These are phyloP conservation scores for Siniperca scherzeri DNA, from an alignment of 2,797 vertebrate genomes.

Conservation along the genomic window DNA sequence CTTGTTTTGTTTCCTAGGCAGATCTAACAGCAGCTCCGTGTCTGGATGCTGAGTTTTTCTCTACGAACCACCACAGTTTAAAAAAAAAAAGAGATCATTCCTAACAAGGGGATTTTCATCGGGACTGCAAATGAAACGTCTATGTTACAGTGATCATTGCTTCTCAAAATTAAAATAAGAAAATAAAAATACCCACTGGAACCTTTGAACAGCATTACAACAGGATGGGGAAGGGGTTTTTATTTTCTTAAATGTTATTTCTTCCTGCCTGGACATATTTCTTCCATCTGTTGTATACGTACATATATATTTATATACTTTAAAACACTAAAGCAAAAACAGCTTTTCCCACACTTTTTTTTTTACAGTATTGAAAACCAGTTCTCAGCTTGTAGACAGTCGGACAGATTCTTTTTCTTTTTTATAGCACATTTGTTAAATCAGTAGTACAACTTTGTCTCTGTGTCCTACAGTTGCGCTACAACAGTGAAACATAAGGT, in stretches of 20 bases:
- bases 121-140: constrained; percentile 91
- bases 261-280: constrained; percentile 74
- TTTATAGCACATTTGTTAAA: constrained; percentile 90
- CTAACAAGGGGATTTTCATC: constrained; percentile 16
- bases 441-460: constrained; percentile 91
- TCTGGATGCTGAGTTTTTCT: constrained; percentile 75
- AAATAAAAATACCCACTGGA: constrained; percentile 67
- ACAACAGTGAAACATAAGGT: constrained; percentile 92
- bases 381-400: constrained; percentile 80
- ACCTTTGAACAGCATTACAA: constrained; percentile 83
- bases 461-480: constrained; percentile 90
- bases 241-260: background rate
- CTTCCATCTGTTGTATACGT: constrained; percentile 4
- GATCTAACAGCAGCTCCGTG: constrained; percentile 86
- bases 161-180: constrained; percentile 69
- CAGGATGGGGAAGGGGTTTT: constrained; percentile 17
- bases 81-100: constrained; percentile 84
- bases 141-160: constrained; percentile 91
- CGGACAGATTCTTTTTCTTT: constrained; percentile 31
- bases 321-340: constrained; percentile 65
- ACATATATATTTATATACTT: constrained; percentile 71
- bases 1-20: constrained; percentile 72
- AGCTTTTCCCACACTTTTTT: background rate
- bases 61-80: constrained; percentile 94
- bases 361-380: constrained; percentile 89